phyloP scores from a whole-genome alignment of 2,888 invertebrate species.

The Tipula unca region DNA sequence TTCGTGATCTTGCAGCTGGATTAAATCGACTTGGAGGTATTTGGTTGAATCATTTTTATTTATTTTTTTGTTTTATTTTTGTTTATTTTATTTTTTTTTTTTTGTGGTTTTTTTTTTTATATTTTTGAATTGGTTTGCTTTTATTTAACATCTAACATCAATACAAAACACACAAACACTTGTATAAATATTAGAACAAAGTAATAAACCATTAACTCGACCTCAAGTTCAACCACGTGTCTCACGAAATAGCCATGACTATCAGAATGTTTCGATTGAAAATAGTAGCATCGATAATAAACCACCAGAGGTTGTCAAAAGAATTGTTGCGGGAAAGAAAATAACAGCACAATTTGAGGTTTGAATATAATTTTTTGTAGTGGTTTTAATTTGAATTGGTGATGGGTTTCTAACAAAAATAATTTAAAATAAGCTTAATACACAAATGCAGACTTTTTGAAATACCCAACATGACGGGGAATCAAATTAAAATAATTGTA shows the following conservation, averaged over 20 bases:
- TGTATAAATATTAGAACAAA: constrained; percentile 17
- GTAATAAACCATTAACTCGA: constrained; percentile 37
- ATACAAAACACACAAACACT: constrained; percentile 1
- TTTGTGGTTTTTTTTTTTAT: constrained; percentile 14
- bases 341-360: constrained; percentile 42
- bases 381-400: constrained; percentile 9
- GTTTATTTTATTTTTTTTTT: constrained; percentile 21
- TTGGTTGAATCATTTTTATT: neutral
- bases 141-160: neutral
- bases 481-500: neutral
- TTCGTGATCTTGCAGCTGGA: constrained; percentile 41
- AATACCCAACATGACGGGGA: neutral
- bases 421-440: neutral
- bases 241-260: constrained; percentile 23
- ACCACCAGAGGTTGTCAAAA: constrained; percentile 25
- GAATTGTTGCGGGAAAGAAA: constrained; percentile 41
- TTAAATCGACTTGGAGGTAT: constrained; percentile 39
- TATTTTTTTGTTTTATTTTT: constrained; percentile 20
- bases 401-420: neutral
- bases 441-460: neutral
- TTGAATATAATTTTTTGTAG: constrained; percentile 32
- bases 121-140: constrained; percentile 18
- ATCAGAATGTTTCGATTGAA: neutral
- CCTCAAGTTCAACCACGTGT: constrained; percentile 38
- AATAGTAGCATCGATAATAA: neutral